These are phyloP conservation scores for Eumeta japonica DNA, from an alignment of 1,140 invertebrate species.

Conservation along the genomic window DNA sequence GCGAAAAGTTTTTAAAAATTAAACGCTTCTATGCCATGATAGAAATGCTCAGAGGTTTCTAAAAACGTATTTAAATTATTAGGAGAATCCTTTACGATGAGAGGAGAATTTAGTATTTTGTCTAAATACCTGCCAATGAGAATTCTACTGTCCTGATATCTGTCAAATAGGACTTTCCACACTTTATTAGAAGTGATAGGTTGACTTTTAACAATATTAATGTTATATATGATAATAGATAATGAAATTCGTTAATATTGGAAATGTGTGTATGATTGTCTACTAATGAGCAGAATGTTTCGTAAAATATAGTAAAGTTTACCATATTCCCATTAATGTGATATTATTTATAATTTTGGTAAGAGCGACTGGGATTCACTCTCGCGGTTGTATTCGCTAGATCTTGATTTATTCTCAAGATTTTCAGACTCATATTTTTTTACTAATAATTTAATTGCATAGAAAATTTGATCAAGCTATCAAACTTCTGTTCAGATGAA, in stretches of 20 bases:
- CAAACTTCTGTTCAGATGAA: too few species aligned
- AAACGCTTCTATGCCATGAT: background rate
- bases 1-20: background rate
- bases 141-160: background rate
- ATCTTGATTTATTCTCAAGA: too few species aligned
- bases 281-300: conserved; percentile 4
- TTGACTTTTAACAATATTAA: conserved; percentile 1
- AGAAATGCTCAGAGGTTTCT: background rate
- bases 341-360: conserved; percentile 1
- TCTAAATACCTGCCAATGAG: background rate
- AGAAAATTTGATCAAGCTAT: too few species aligned
- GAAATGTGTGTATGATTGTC: conserved; percentile 2
- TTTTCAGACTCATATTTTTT: too few species aligned
- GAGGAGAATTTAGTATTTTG: background rate
- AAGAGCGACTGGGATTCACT: too few species aligned
- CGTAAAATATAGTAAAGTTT: conserved; percentile 2
- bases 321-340: conserved; percentile 4
- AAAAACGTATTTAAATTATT: background rate
- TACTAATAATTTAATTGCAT: too few species aligned
- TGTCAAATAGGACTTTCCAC: background rate
- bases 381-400: too few species aligned
- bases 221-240: background rate
- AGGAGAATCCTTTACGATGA: background rate
- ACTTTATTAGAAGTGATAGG: background rate
- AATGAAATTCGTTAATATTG: conserved; percentile 4